phyloP scores from a whole-genome alignment of 1,140 invertebrate species.

The Bursaphelenchus mucronatus region DNA sequence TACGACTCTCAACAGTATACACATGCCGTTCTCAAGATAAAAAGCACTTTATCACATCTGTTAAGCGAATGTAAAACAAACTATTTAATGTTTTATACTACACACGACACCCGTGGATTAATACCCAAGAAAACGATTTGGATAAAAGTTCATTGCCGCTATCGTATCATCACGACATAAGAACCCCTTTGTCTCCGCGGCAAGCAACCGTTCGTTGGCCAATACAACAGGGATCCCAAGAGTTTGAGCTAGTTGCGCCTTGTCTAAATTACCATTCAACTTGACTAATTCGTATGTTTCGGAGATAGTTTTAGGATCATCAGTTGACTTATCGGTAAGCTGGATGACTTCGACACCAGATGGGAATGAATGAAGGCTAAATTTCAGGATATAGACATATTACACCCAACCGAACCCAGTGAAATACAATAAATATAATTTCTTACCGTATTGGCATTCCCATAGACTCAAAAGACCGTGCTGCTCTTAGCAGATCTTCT shows the following conservation, averaged over 20 bases:
- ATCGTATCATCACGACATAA: conserved; percentile 48
- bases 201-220: conserved; percentile 44
- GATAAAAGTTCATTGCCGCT: conserved; percentile 44
- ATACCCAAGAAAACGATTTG: conserved; percentile 31
- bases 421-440: background rate
- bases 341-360: conserved; percentile 44
- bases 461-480: conserved; percentile 62
- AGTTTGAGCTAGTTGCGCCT: conserved; percentile 31
- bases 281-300: conserved; percentile 40
- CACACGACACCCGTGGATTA: background rate
- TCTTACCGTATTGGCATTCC: conserved; percentile 39
- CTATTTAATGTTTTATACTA: no score
- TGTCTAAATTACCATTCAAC: conserved; percentile 26
- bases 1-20: no score
- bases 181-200: conserved; percentile 37
- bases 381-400: conserved; percentile 19
- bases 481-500: conserved; percentile 64
- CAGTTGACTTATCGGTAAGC: conserved; percentile 22
- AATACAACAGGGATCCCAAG: conserved; percentile 37
- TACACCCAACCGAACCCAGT: background rate
- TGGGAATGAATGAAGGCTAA: conserved; percentile 40
- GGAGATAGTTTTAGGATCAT: conserved; percentile 14
- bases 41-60: no score
- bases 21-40: no score
- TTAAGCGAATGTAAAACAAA: no score